Base-by-base conservation (phyloP, 2,888 invertebrate genomes). In the Anoplius nigerrimus region DNA sequence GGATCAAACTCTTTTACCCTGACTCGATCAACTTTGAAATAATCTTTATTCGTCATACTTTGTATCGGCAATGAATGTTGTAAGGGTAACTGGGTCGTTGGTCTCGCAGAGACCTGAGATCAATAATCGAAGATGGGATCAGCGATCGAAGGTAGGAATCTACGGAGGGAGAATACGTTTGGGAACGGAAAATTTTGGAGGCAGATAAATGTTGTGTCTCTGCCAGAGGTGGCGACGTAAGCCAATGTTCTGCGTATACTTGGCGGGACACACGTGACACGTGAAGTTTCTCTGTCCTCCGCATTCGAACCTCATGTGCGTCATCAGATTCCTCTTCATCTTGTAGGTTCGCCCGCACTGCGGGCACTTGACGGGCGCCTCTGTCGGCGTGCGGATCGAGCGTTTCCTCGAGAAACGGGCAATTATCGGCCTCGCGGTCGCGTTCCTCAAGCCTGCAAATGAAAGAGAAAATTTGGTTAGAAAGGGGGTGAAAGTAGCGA, bases 271-370 rank as follows among this genome's bases (percentile, higher is more conserved):
- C 74, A 90, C 87, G 77, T 91, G 91, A 87, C 94, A 94, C n/a
- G 89, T 89, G 86, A 93, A 94, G 89, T 92, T 92, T 62, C 93
- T 92, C 80, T 91, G 92, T 66, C 92, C 92, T 72, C 92, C 91
- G 87, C 94, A 94, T 87, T 95, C 95, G 83, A 93, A 93, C 81
- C 92, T 92, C 82, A 93, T 91, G 86, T 95, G 95, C 2, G 84
- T 82, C 48, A 71, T 82, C 57, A 88, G 72, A 51, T 84, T 87
- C 43, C 82, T 80, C 72, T 84, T 83, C 71, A 80, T 83, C 55
- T 82, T 82, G 73, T 88, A 88, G 11, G 81, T 76, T 60, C 84
- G 81, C 46, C 82, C 77, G 61, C 88, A 88, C 5, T 82, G 83
- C 0, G 81, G 77, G 56, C 88, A 88, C 57, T 59, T 69, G 46